Evolutionary conservation across 2,888 invertebrate genomes (phyloP), one percentile per base, ranked within the genome.

Genomic region (Lumbricus terrestris): DNA sequence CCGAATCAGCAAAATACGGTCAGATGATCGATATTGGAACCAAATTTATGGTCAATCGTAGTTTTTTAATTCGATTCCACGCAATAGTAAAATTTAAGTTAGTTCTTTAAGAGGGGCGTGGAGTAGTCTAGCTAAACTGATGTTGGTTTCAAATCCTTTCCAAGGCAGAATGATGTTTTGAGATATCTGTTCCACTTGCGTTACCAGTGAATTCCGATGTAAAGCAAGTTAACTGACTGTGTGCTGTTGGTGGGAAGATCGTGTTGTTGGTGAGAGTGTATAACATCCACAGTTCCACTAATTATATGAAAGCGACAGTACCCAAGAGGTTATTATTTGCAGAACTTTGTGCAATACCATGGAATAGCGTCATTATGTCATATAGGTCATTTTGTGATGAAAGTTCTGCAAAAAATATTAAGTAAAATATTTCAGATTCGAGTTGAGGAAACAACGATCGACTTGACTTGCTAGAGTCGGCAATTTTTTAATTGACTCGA

Each of bases 1-100:
- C 92, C 18, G 92, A 91, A 34, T 90, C 90, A 11, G 88, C 85
- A 16, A 90, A 88, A 90, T 90, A 82, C 33, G 91, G 91, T 91
- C 11, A 37, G 90, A n/a, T n/a, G 29, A n/a, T 69, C 69, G 8
- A 8, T 8, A n/a, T 69, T 29, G 5, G 29, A 23, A 47, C 47
- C n/a, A n/a, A n/a, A 69, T 69, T 69, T 69, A 8, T 69, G 2
- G 29, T 54, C 2, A 29, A 23, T 29, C 29, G 11, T 54, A 8
- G 69, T 16, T 69, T n/a, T n/a, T 13, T 69, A 69, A 69, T 69
- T 69, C 16, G n/a, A 29, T 69, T 29, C 69, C n/a, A n/a, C n/a
- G 8, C n/a, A n/a, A n/a, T 69, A 11, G 6, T 69, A 8, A n/a
- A 8, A n/a, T 69, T 69, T n/a, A 11, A 69, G 69, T 69, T 69